Percentiles rank a stretch among this genome's conserved stretches.
These are phyloP conservation scores for Chelon labrosus DNA, from an alignment of 2,797 vertebrate genomes.

Conservation along the genomic window DNA sequence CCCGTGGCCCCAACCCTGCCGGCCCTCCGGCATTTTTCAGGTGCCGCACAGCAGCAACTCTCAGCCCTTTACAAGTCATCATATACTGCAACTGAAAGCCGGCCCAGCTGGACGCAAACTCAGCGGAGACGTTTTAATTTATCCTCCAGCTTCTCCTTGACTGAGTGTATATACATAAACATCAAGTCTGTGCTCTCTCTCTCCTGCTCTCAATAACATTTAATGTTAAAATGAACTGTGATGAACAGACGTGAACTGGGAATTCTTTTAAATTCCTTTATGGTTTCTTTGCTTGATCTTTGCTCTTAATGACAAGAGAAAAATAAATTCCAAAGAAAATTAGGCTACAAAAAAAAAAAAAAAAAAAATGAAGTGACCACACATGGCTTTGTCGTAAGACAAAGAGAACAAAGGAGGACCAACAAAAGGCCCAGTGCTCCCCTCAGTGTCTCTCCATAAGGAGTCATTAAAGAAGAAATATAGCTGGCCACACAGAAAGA, in stretches of 20 bases:
- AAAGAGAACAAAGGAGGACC: constrained; percentile 66
- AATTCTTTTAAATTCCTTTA: too few relatives aligned
- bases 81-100: constrained; percentile 41
- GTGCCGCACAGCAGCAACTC: constrained; percentile 73
- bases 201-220: too few relatives aligned
- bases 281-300: constrained; percentile 9
- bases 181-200: neutral
- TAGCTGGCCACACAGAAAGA: constrained; percentile 47
- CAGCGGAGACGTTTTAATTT: constrained; percentile 47
- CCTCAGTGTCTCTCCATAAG: constrained; percentile 59
- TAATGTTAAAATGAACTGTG: too few relatives aligned
- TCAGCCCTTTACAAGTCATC: constrained; percentile 57
- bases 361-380: constrained; percentile 62
- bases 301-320: neutral
- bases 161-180: neutral
- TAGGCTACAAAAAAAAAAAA: neutral
- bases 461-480: constrained; percentile 70
- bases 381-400: constrained; percentile 56
- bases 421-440: constrained; percentile 65
- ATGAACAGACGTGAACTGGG: too few relatives aligned
- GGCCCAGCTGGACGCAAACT: constrained; percentile 49
- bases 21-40: constrained; percentile 72
- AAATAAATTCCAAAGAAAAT: constrained; percentile 23
- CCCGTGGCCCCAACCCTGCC: constrained; percentile 58
- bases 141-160: constrained; percentile 16